Evolutionary conservation across 37 sponge, comb jelly and placozoan species (phyloP), one percentile per base, ranked within the genome.

Genomic region (Halichondria panicea): DNA sequence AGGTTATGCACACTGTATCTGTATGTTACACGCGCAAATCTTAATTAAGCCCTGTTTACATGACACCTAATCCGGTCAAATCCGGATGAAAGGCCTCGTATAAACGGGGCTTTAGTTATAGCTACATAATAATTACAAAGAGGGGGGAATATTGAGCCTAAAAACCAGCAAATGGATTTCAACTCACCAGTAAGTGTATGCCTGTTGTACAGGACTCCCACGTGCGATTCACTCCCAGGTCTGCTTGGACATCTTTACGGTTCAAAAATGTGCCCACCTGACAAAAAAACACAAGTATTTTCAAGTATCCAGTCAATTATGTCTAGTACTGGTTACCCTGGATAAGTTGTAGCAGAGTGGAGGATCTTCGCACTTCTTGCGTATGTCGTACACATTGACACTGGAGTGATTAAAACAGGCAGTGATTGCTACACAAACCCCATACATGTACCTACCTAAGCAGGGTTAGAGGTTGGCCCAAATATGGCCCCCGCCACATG

Each of bases 331-430:
- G 43, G 61, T 35, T 40, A 88, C 84, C 33, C 70, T 63, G 27
- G 71, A 52, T 15, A 87, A 28, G 37, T 92, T 46, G 48, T 87
- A 87, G 74, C 92, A 92, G 19, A 82, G 60, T 19, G 85, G 84
- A 60, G 84, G 71, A 27, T 22, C 66, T 0, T 53, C 56, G 74
- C 88, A 87, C 43, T 55, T 57, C 55, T 70, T 79, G n/a, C 84
- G 63, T 56, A 82, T 70, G 37, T 92, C 88, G 57, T 92, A 92
- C 43, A 79, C 72, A 52, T 92, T 87, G 66, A 92, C 87, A 34
- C 80, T 86, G 55, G 35, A 38, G 24, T 27, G 22, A 27, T 9
- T 3, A 43, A 48, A 37, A 27, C n/a, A 48, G n/a, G n/a, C n/a
- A n/a, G n/a, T n/a, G n/a, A n/a, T n/a, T n/a, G n/a, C n/a, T n/a